phyloP scores from a whole-genome alignment of 2,888 invertebrate species.

The Salpingus planirostris region DNA sequence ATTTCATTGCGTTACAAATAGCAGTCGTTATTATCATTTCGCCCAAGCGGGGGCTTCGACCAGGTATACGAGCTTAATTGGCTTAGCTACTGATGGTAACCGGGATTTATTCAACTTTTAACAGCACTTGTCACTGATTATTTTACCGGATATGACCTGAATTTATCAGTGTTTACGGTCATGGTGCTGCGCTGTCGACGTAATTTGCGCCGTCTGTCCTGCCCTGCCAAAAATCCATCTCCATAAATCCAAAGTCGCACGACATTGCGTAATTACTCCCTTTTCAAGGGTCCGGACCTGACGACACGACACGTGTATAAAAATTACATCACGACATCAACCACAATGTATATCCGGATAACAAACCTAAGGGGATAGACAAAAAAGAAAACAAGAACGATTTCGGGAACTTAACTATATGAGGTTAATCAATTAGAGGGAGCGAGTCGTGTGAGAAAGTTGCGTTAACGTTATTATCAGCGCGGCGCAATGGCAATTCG shows the following conservation, averaged over 20 bases:
- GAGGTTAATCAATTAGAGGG: no score
- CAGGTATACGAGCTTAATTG: slow-evolving; percentile 32
- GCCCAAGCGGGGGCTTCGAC: slow-evolving; percentile 27
- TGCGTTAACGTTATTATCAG: no score
- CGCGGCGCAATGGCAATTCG: no score
- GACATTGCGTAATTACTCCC: slow-evolving; percentile 12
- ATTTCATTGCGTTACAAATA: slow-evolving; percentile 37
- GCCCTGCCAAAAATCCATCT: slow-evolving; percentile 14
- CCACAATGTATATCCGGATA: no score
- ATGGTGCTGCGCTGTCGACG: slow-evolving; percentile 14
- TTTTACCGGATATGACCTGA: slow-evolving; percentile 26
- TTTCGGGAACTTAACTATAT: no score
- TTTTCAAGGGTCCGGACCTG: no score
- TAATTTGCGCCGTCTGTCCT: slow-evolving; percentile 17
- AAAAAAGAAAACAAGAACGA: no score
- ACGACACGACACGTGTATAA: no score
- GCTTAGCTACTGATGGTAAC: slow-evolving; percentile 33
- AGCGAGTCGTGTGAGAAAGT: no score
- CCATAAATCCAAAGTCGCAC: slow-evolving; percentile 11
- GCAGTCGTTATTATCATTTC: slow-evolving; percentile 36
- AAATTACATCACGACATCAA: no score
- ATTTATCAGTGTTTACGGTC: slow-evolving; percentile 30
- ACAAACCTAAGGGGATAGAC: no score
- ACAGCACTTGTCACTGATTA: slow-evolving; percentile 34
- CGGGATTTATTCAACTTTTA: slow-evolving; percentile 34